Conservation (phyloP, 2,888 invertebrate species). For the Merodon equestris region DNA sequence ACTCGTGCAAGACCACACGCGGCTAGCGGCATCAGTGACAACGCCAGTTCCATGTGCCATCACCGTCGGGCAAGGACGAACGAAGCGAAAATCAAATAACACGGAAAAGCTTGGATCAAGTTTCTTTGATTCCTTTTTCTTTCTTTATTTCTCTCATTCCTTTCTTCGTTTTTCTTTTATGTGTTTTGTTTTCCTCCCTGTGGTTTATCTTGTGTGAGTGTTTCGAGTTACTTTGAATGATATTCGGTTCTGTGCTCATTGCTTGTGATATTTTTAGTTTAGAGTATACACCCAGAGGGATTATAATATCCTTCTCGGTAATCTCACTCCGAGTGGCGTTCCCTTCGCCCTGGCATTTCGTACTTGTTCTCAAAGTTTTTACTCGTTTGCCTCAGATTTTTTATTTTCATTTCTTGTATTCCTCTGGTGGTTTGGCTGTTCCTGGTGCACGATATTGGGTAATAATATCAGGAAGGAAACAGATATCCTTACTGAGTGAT, state of each 20-base stretch:
- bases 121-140: conserved; percentile 71
- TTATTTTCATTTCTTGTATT: conserved; percentile 11
- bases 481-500: conserved; percentile 64
- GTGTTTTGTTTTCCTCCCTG: conserved; percentile 25
- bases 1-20: conserved; percentile 3
- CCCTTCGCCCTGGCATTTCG: conserved; percentile 30
- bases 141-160: too few relatives aligned
- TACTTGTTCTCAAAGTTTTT: conserved; percentile 27
- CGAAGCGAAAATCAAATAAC: conserved; percentile 71
- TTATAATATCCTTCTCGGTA: conserved; percentile 61
- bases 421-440: conserved; percentile 2
- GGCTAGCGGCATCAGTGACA: too few relatives aligned
- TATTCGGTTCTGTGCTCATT: conserved; percentile 52
- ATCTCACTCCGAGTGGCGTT: too few relatives aligned
- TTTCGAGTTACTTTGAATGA: conserved; percentile 56
- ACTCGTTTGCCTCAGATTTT: too few relatives aligned
- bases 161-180: conserved; percentile 56
- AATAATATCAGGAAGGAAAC: conserved; percentile 68
- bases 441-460: conserved; percentile 58
- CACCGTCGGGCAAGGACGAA: conserved; percentile 25
- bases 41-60: neutral
- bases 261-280: conserved; percentile 65
- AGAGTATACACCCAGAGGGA: conserved; percentile 56
- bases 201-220: conserved; percentile 38
- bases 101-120: conserved; percentile 70